Conservation (phyloP, 2,797 vertebrate species). For the Chrosomus eos region DNA sequence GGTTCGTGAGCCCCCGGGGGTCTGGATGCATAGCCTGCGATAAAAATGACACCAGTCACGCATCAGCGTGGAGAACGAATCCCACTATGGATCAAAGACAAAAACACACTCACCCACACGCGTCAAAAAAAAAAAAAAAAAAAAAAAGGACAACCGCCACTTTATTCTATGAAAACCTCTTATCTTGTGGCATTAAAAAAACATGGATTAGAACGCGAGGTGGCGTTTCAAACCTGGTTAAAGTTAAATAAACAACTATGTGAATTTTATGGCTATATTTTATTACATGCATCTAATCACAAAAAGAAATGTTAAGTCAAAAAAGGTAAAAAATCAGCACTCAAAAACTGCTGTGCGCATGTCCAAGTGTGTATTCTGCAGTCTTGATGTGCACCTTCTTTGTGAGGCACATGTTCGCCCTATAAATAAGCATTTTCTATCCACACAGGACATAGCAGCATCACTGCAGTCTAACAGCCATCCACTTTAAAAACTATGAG, state of each 20-base stretch:
- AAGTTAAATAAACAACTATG: slow-evolving; percentile 8
- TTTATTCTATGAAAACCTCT: background rate
- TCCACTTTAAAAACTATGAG: slow-evolving; percentile 24
- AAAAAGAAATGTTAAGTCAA: background rate
- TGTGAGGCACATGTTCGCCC: slow-evolving; percentile 46
- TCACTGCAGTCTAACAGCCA: slow-evolving; percentile 72
- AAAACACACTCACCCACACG: slow-evolving; percentile 26
- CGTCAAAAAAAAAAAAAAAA: background rate
- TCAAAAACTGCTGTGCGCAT: background rate
- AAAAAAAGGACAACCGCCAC: background rate
- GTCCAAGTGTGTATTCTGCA: background rate
- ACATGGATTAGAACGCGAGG: background rate
- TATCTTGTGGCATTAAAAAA: background rate
- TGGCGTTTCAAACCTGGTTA: background rate
- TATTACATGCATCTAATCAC: background rate
- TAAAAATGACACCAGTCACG: slow-evolving; percentile 47
- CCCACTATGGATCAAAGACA: slow-evolving; percentile 29
- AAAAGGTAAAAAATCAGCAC: background rate
- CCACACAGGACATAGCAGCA: slow-evolving; percentile 61
- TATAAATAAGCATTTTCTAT: slow-evolving; percentile 57
- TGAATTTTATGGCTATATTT: background rate
- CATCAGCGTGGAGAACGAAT: slow-evolving; percentile 30
- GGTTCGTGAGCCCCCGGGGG: slow-evolving; percentile 43
- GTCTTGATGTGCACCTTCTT: background rate
- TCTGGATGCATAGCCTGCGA: slow-evolving; percentile 25